Evolutionary conservation across 2,797 vertebrate genomes (phyloP), one percentile per base, ranked within the genome.

Genomic region (Alosa sapidissima): DNA sequence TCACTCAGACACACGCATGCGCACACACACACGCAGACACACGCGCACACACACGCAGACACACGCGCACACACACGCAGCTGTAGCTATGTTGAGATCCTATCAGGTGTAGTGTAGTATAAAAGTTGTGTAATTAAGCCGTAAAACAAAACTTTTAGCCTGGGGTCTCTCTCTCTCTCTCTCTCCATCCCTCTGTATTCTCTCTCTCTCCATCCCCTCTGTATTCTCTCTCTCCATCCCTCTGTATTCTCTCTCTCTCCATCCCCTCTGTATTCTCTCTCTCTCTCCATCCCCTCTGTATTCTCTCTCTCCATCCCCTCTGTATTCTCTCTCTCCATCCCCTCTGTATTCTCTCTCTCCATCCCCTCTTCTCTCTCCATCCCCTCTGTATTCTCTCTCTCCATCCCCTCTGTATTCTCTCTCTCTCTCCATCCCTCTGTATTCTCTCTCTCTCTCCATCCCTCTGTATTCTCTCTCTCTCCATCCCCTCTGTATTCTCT

Each of bases 71-170:
- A 60, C 54, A 47, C 55, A 47, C 82, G 47, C 19, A 14, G 21
- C 54, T 88, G 89, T 87, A 89, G 91, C 91, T 92, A 90, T 88
- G 91, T 93, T 91, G 92, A 88, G 89, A 91, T 93, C 92, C 92
- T 94, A 94, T 94, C 92, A 94, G 92, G 94, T 92, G 87, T 89
- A 90, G 91, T 13, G 86, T 0, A 94, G 92, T 89, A 92, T 89
- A 94, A 94, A 94, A 89, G 88, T 91, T 93, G 91, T 91, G 90
- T 91, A 94, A 94, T 94, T 90, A 93, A 95, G 92, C 91, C 92
- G 91, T 93, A 92, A 95, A 94, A 93, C 86, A 86, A 84, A 87
- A 86, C 28, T 93, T 94, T 93, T 91, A 91, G 90, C 86, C 87
- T 82, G 82, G 90, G 91, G 88, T 90, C 87, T 89, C 91, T 91